These are phyloP conservation scores for Chanos chanos DNA, from an alignment of 2,797 vertebrate genomes.

Conservation along the genomic window DNA sequence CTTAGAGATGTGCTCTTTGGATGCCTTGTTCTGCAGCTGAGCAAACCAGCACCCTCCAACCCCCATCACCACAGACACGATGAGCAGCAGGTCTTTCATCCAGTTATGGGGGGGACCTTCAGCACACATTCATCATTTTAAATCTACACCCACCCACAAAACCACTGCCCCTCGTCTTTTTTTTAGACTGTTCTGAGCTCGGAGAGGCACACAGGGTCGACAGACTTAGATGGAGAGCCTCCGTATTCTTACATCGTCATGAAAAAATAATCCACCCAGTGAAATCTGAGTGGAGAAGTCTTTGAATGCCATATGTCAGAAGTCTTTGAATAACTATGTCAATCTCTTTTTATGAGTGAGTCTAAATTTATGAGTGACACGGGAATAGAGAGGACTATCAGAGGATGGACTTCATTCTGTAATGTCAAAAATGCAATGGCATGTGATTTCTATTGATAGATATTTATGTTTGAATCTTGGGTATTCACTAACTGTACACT, in stretches of 20 bases:
- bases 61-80: slow-evolving; percentile 93
- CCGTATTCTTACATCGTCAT: no score
- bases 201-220: no score
- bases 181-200: no score
- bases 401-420: background rate
- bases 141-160: no score
- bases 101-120: slow-evolving; percentile 90
- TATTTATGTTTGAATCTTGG: background rate
- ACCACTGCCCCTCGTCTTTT: no score
- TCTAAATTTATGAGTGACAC: slow-evolving; percentile 31
- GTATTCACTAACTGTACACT: no score
- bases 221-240: no score
- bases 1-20: slow-evolving; percentile 88
- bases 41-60: slow-evolving; percentile 97
- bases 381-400: slow-evolving; percentile 13
- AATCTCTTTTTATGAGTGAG: no score
- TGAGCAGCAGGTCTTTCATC: slow-evolving; percentile 95
- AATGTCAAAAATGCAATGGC: no score
- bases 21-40: slow-evolving; percentile 88
- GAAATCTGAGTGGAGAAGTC: background rate
- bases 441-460: background rate
- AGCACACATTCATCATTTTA: no score
- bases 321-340: no score
- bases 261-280: no score
- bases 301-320: slow-evolving; percentile 18